Evolutionary conservation across 2,797 vertebrate genomes (phyloP).

Genomic region (Pogoniulus pusillus): DNA sequence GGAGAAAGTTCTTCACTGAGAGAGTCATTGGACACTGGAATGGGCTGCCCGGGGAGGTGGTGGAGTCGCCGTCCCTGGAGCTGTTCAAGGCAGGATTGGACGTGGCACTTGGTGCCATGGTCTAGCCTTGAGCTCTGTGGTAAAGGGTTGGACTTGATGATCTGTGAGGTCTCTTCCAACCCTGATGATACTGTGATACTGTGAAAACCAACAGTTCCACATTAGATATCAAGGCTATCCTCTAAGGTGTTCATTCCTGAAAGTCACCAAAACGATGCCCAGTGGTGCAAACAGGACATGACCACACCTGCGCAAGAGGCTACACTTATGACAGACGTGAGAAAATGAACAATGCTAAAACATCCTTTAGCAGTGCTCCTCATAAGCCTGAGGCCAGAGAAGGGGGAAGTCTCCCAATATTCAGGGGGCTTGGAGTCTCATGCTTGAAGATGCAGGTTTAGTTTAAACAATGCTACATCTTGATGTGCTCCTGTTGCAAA

Average conservation of each 20-base stretch:
- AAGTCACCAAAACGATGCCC: not conserved
- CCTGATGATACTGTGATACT: too few species aligned
- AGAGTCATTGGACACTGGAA: too few species aligned
- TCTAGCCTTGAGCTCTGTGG: too few species aligned
- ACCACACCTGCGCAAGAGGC: not conserved
- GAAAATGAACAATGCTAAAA: not conserved
- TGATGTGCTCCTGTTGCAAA: not conserved
- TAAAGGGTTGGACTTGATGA: too few species aligned
- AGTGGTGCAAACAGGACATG: not conserved
- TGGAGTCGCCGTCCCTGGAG: too few species aligned
- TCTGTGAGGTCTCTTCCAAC: too few species aligned
- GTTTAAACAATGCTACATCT: not conserved
- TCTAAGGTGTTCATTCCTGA: fast-evolving
- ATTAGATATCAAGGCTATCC: not conserved
- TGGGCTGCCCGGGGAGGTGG: too few species aligned
- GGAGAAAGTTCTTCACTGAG: too few species aligned
- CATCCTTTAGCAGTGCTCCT: not conserved
- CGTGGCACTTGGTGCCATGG: too few species aligned
- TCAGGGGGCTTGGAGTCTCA: not conserved
- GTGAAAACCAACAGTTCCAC: not conserved
- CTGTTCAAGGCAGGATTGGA: too few species aligned
- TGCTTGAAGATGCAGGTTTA: not conserved
- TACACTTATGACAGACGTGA: fast-evolving
- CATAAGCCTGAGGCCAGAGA: not conserved
- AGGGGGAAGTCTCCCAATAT: not conserved